Conservation (phyloP, 2,113 vertebrate genomes). For the Hystrix cristata region DNA sequence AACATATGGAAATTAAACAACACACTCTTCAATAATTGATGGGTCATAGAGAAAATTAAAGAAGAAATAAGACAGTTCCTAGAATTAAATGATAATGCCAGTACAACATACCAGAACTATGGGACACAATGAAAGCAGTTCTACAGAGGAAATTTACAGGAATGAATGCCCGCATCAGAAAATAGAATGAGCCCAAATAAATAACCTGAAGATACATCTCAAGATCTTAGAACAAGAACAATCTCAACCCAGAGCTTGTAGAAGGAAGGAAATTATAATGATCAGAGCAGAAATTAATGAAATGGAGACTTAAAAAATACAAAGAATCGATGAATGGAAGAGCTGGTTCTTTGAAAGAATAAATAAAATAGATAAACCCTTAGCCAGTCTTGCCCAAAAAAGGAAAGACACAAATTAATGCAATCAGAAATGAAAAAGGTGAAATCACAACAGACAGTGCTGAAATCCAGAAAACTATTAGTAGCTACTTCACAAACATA, state of each 20-base stretch:
- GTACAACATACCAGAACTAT: not conserved
- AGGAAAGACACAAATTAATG: not conserved
- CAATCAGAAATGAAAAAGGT: not conserved
- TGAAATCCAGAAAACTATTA: not conserved
- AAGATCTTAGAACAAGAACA: not conserved
- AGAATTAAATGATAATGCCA: not conserved
- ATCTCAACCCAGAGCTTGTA: not conserved
- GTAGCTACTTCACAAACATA: not conserved
- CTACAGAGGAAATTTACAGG: not conserved
- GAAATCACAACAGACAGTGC: not conserved
- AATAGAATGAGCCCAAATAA: not conserved
- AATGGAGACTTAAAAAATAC: not conserved
- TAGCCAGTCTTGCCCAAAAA: too few species aligned
- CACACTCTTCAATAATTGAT: not conserved
- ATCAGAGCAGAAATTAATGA: not conserved
- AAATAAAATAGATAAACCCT: too few species aligned
- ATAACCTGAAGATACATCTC: not conserved
- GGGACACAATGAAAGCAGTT: not conserved
- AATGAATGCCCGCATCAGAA: not conserved
- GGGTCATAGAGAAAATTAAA: not conserved
- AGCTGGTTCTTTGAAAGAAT: too few species aligned
- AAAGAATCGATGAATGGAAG: not conserved
- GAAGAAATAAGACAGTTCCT: not conserved
- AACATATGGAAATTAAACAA: not conserved
- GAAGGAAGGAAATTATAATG: not conserved